Conservation (phyloP, 2,113 vertebrate species). For the Agelaius phoeniceus region DNA sequence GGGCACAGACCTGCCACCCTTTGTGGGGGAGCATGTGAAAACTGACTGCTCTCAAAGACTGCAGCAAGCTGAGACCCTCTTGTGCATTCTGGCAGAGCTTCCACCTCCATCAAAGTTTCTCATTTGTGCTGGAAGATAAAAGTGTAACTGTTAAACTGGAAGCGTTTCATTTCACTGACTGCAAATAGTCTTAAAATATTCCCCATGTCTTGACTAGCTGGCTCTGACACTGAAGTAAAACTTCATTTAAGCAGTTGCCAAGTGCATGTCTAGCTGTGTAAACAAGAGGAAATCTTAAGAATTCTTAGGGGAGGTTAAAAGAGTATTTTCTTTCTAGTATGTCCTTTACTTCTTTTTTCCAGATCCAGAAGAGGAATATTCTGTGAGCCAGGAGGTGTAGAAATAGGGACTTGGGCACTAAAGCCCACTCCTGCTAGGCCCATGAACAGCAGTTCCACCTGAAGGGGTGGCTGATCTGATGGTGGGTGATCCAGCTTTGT, state of each 20-base stretch:
- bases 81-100: neutral
- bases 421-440: neutral
- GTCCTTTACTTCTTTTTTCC: neutral
- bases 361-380: neutral
- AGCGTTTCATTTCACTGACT: neutral
- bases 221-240: neutral
- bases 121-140: neutral
- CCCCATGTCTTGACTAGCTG: neutral
- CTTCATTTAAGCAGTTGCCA: neutral
- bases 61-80: neutral
- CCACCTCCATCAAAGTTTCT: neutral
- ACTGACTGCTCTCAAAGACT: neutral
- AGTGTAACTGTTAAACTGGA: neutral
- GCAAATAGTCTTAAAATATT: neutral
- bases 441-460: neutral
- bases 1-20: neutral
- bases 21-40: rapidly evolving
- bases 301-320: neutral
- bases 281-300: neutral
- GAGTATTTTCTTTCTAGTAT: neutral
- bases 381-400: neutral
- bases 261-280: neutral
- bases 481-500: neutral
- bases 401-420: neutral
- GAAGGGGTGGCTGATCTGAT: neutral